Base-by-base conservation (phyloP, 2,888 invertebrate genomes). In the Philopedon plagiatum region DNA sequence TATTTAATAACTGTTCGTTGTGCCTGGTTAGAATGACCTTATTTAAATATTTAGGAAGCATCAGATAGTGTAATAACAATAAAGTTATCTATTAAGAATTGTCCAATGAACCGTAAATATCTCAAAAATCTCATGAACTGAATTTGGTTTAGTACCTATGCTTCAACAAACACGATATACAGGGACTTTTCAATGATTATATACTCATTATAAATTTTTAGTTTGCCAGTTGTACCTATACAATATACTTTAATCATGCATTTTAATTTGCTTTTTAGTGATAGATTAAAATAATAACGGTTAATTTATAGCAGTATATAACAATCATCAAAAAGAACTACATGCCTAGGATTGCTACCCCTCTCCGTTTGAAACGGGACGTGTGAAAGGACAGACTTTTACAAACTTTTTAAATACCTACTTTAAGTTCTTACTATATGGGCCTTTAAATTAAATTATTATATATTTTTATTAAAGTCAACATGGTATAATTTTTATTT, bases 11-110 rank as follows among this genome's bases (percentile, higher is more conserved):
- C 11, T 23, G 23, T 23, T 37, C n/a, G 26, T 49, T 49, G 26
- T 26, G 49, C 23, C 26, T 49, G 13, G 49, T 49, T 26, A 54
- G n/a, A 29, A 9, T 29, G 29, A 54, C 29, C 29, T 29, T 29
- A 29, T 54, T 54, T 32, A 29, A 29, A 54, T 54, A 54, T 54
- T 29, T 54, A 29, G 9, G 51, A 54, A 54, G 51, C 51, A 54
- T 54, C 51, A 29, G 29, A 18, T 39, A 29, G 18, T 29, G 15
- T 29, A 54, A 54, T 54, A 8, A 18, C 18, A 54, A 54, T 54
- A 29, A 29, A 29, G 11, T 29, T 15, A 54, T 29, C 29, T 29
- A 29, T 54, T 29, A 54, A n/a, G 9, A 29, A 13, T 13, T 54
- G 51, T 54, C 15, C 15, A 46, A 3, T 54, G 51, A 29, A 54